A percentile compares a stretch with the other conserved stretches of the same genome.
phyloP scores from a whole-genome alignment of 2,888 invertebrate genomes.

The Hirtodrosophila histrioides region DNA sequence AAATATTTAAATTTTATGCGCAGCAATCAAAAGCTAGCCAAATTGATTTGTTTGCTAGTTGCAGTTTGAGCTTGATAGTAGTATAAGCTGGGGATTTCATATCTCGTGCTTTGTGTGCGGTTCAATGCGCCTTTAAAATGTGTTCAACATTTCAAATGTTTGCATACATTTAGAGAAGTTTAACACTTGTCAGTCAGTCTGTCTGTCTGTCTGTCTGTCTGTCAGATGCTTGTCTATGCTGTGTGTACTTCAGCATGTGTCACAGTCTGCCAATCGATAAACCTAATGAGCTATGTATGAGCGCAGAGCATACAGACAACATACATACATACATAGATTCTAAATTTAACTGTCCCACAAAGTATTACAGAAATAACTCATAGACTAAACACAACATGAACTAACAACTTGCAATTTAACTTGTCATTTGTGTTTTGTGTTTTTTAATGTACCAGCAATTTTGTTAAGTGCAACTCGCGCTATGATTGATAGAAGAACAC shows the following conservation, averaged over 20 bases:
- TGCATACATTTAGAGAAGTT: slow-evolving; percentile 50
- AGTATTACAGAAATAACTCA: slow-evolving; percentile 41
- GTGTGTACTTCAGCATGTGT: slow-evolving; percentile 2
- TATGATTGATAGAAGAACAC: slow-evolving; percentile 27
- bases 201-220: neutral
- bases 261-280: slow-evolving; percentile 60
- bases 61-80: slow-evolving; percentile 10
- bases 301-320: slow-evolving; percentile 25
- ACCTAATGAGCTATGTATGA: slow-evolving; percentile 70
- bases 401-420: neutral
- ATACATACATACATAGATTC: too few species aligned
- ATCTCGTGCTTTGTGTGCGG: slow-evolving; percentile 10
- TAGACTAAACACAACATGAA: slow-evolving; percentile 4
- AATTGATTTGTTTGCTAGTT: slow-evolving; percentile 61
- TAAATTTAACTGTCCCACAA: slow-evolving; percentile 48
- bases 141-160: slow-evolving; percentile 41
- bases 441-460: slow-evolving; percentile 26
- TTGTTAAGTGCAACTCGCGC: slow-evolving; percentile 29
- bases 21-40: slow-evolving; percentile 45
- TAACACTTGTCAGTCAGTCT: slow-evolving; percentile 20
- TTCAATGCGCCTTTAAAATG: slow-evolving; percentile 51
- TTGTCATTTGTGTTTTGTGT: neutral
- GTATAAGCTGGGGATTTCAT: slow-evolving; percentile 8
- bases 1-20: slow-evolving; percentile 73
- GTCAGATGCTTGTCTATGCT: neutral